Base-by-base conservation (phyloP, 2,113 vertebrate genomes). In the Polypterus bichir region DNA sequence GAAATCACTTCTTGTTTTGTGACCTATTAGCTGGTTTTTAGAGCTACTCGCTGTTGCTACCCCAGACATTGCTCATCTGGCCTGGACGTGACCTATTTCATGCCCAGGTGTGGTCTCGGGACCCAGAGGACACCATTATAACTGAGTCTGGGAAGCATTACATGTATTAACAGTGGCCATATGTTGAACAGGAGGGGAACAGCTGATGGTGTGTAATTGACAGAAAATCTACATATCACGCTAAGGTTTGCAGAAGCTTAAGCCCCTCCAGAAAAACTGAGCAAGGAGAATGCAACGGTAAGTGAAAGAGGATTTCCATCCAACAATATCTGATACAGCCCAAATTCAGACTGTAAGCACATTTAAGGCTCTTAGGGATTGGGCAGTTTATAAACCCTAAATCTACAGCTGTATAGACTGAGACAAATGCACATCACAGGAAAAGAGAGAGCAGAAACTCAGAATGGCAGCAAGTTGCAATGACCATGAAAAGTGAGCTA, bases 201-300 rank as follows among this genome's bases (percentile, higher is more conserved):
- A 88, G 83, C 83, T 86, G 84, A 88, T 71, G 65, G 76, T 73
- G 75, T 82, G 81, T 88, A 88, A 88, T 84, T 86, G 82, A 84
- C 73, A 27, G 80, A 65, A 83, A 83, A 88, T 86, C 82, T 85
- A 86, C 86, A 88, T 85, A 83, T 86, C 83, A 49, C 56, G 58
- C 10, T 46, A 46, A 55, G 54, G 48, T 56, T 48, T n/a, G 54
- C 8, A 47, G 62, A 54, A 62, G n/a, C 62, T 48, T 59, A 46
- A 64, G 64, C 49, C 57, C 9, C 53, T 65, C 59, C 53, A 49
- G 61, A 63, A 62, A 58, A 61, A 27, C 5, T 49, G 56, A 59
- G 44, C 53, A 63, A 45, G 11, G 44, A 55, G 56, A 57, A 44
- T 45, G 46, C 56, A 57, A 57, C 9, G 46, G 56, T 57, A 57